Percentiles rank a stretch among this genome's conserved stretches.
Evolutionary conservation across 2,888 invertebrate species (phyloP).

Genomic region (Hemicrepidius hirtus): DNA sequence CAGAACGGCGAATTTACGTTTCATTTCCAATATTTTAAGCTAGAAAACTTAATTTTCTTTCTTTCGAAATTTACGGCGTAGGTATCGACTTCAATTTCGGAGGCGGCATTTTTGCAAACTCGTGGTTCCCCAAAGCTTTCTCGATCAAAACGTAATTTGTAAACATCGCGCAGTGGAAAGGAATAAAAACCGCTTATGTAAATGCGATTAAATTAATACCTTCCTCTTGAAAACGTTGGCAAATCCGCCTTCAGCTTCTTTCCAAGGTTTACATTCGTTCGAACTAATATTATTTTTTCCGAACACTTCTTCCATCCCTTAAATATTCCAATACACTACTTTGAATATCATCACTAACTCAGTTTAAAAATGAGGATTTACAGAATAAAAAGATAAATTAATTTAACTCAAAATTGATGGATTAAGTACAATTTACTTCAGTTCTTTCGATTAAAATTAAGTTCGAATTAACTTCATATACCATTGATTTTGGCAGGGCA

Average conservation of each 20-base stretch:
- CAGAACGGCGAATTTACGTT: not conserved
- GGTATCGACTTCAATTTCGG: constrained; percentile 27
- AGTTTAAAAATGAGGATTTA: no score
- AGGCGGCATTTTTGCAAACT: constrained; percentile 25
- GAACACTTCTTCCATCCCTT: no score
- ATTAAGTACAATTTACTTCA: no score
- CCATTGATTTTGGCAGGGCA: no score
- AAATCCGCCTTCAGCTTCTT: constrained; percentile 22
- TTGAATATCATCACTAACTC: no score
- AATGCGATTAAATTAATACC: constrained; percentile 36
- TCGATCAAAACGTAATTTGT: constrained; percentile 39
- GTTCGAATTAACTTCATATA: no score
- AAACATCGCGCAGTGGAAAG: constrained; percentile 36
- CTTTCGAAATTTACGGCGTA: constrained; percentile 1
- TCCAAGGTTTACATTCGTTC: not conserved
- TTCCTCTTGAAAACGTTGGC: constrained; percentile 15
- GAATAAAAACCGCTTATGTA: constrained; percentile 38
- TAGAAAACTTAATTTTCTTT: constrained; percentile 12
- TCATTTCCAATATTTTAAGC: constrained; percentile 6
- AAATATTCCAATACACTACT: no score
- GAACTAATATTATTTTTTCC: constrained; percentile 12
- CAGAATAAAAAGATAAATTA: no score
- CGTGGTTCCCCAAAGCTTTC: constrained; percentile 23
- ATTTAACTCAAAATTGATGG: no score
- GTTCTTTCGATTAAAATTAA: no score